Evolutionary conservation across 1,140 invertebrate genomes (phyloP), one percentile per base, ranked within the genome.

Genomic region (Hypsibius dujardini): DNA sequence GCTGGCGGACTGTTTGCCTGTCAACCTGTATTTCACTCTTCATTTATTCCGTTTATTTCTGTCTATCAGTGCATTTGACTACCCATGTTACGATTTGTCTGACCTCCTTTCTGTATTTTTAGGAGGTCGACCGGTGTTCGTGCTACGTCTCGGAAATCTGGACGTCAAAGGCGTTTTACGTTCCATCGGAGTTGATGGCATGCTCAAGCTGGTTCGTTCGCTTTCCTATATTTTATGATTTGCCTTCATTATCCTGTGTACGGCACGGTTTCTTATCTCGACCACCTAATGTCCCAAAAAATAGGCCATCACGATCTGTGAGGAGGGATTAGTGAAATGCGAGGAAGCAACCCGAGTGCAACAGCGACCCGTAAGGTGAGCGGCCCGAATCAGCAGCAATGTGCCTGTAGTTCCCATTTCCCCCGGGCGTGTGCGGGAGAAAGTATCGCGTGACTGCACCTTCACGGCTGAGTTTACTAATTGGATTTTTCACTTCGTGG

Each of bases 121-220:
- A 90, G 90, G 92, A 80, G 91, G 90, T 15, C 83, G 91, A 75
- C 93, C 93, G 46, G 80, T 96, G 70, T 96, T 92, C 78, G 84
- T 95, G 72, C 82, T 96, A 28, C 84, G 90, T 73, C 79, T 92
- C 59, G 90, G 90, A 1, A 89, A 95, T 81, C 90, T 94, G 88
- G 90, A 95, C 81, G 91, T 96, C 2, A 96, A 95, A 82, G 92
- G 92, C 1, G 79, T 94, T 73, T 83, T 95, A 59, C 90, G 93
- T 79, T 88, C 90, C 15, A 87, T 95, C 74, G 93, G 93, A 40
- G 90, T 93, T 83, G 90, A 96, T 78, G 91, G 90, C 71, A 82
- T 96, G 59, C 81, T 94, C 47, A 88, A 90, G 82, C 82, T 95
- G 82, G 90, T 90, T 80, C 80, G 84, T 28, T 28, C 28, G 0